Base-by-base conservation (phyloP, 1,140 invertebrate species). In the Sycobia sp. region DNA sequence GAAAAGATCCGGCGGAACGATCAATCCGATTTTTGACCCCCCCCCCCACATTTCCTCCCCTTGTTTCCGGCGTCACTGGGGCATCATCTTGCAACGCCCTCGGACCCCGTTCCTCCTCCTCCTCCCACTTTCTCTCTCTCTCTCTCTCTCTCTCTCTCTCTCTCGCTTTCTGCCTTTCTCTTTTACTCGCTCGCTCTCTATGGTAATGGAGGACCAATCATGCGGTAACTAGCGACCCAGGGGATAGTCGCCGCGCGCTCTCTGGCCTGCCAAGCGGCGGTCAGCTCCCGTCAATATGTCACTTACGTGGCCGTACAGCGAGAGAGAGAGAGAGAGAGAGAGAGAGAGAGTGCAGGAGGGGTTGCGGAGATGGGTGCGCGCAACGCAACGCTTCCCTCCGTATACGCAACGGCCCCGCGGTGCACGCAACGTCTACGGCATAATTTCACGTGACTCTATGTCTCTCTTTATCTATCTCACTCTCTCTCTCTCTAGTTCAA, bases 151-250 rank as follows among this genome's bases (percentile, higher is more conserved):
- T 32, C 29, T 32, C 29, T 32, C 29, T 32, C 29, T 32, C 5
- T 32, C 29, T 32, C 11, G 29, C 29, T 32, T 11, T 32, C 4
- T 32, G 29, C 29, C 29, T 32, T 11, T 32, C 29, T 32, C 11
- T 11, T 32, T 11, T 32, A 11, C 11, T 32, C 29, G 11, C 11
- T 11, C 29, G 29, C 69, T 73, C 68, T 68, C 71, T 81, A 80
- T 81, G 79, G 77, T 81, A 81, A 80, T 81, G 77, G 77, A 79
- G 73, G 77, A 74, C 78, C 77, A 80, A 81, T 80, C 79, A 80
- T 80, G 79, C 77, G 79, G 77, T 80, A 79, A 81, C 78, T 77
- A 76, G 72, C 72, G 69, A 76, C 78, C 76, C 77, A 68, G 66
- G 79, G 79, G 79, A 81, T 66, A 27, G 16, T 1, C 3, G 20